A percentile compares a stretch with the other conserved stretches of the same genome.
These are phyloP conservation scores for Plebejus melissa DNA, from an alignment of 2,888 invertebrate species.

Conservation along the genomic window DNA sequence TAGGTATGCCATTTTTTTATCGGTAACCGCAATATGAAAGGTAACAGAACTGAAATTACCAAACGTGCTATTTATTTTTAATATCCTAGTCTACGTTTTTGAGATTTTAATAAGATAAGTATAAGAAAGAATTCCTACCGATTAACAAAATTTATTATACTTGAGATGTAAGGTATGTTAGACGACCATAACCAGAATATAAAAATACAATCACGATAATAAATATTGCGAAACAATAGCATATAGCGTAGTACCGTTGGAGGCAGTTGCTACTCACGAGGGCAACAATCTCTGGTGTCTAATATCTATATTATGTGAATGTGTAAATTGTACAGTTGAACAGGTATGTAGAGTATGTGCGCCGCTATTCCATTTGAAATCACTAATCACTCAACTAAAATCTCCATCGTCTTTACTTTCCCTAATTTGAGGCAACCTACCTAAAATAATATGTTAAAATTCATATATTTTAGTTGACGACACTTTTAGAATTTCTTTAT, in stretches of 20 bases:
- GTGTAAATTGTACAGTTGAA: background rate
- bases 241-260: conserved; percentile 60
- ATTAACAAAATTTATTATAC: background rate
- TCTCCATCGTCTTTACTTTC: background rate
- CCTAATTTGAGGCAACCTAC: background rate
- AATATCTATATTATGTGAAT: conserved; percentile 7
- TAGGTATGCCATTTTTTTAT: background rate
- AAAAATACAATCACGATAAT: background rate
- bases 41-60: background rate
- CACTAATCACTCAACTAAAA: background rate
- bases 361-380: background rate
- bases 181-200: background rate
- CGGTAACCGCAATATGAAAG: background rate
- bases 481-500: background rate
- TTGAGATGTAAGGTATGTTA: background rate
- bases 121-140: background rate
- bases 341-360: background rate
- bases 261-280: conserved; percentile 50
- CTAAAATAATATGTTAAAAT: background rate
- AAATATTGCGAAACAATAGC: conserved; percentile 36
- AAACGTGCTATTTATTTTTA: background rate
- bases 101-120: background rate
- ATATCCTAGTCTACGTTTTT: background rate
- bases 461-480: background rate
- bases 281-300: conserved; percentile 60